Percentiles rank a stretch among this genome's conserved stretches.
These are phyloP conservation scores for Corapipo altera DNA, from an alignment of 2,113 vertebrate species.

Conservation along the genomic window DNA sequence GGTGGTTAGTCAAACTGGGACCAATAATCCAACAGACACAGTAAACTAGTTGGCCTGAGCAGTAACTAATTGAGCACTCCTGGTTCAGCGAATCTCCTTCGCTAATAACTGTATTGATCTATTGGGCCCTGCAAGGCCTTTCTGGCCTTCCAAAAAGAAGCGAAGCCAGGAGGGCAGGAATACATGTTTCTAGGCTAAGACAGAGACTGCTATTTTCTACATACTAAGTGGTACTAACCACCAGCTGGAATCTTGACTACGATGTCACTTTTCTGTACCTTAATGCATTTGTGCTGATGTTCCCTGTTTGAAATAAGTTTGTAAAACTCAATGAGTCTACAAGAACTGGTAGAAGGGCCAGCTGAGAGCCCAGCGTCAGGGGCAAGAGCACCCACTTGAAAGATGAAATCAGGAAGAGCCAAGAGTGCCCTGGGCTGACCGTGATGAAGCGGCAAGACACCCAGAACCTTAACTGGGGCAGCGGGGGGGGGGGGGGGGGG, in stretches of 20 bases:
- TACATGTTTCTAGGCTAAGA: neutral
- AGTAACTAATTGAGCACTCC: neutral
- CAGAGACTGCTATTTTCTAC: neutral
- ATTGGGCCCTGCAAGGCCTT: neutral
- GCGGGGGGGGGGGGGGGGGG: neutral
- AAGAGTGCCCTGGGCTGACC: neutral
- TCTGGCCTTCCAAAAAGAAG: neutral
- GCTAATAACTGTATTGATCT: fast-evolving
- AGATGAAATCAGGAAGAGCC: neutral
- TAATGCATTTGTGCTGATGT: neutral
- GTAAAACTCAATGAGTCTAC: neutral
- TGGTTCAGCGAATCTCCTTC: neutral
- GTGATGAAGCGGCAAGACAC: neutral
- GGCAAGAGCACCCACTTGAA: fast-evolving
- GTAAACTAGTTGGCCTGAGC: neutral
- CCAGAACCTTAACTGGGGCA: neutral
- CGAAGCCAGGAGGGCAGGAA: neutral
- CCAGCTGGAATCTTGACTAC: fast-evolving
- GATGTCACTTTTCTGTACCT: neutral
- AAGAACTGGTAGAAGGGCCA: neutral
- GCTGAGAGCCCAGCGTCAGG: neutral
- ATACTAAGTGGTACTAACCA: neutral
- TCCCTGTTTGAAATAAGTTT: neutral
- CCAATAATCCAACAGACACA: neutral
- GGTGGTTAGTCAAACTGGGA: neutral